Evolutionary conservation across 2,888 invertebrate species (phyloP).

Genomic region (Troilus luridus): DNA sequence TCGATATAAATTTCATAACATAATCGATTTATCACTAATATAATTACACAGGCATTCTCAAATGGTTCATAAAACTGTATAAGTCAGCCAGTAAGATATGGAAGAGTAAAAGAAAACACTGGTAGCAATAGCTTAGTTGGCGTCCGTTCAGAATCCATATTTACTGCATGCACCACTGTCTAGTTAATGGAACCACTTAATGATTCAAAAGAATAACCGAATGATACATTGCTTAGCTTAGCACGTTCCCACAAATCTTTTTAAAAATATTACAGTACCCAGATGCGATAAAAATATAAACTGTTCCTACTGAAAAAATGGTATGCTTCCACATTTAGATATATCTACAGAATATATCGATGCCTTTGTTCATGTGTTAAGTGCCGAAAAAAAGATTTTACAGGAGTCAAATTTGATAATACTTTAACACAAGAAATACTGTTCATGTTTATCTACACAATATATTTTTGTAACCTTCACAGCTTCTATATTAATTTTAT

Average conservation of each 20-base stretch:
- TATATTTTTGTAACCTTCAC: too few relatives aligned
- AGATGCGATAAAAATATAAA: background rate
- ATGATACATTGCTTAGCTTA: background rate
- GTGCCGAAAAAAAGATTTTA: too few relatives aligned
- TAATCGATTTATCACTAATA: too few relatives aligned
- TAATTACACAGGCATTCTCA: background rate
- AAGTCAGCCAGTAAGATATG: background rate
- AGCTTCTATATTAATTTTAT: too few relatives aligned
- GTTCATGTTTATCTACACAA: too few relatives aligned
- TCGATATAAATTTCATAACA: too few relatives aligned
- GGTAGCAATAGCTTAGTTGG: background rate
- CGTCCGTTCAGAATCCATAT: slow-evolving; percentile 18
- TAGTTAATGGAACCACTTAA: slow-evolving; percentile 23
- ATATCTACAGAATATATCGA: too few relatives aligned
- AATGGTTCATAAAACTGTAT: background rate
- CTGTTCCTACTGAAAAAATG: background rate
- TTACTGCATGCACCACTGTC: slow-evolving; percentile 23
- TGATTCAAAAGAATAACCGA: background rate
- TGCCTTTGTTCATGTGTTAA: too few relatives aligned
- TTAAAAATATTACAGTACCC: background rate
- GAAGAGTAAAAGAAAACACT: background rate
- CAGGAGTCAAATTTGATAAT: too few relatives aligned
- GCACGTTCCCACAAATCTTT: background rate
- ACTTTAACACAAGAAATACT: too few relatives aligned
- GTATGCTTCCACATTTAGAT: too few relatives aligned